Base-by-base conservation (phyloP, 2,888 invertebrate species). In the Drosophila incognita region DNA sequence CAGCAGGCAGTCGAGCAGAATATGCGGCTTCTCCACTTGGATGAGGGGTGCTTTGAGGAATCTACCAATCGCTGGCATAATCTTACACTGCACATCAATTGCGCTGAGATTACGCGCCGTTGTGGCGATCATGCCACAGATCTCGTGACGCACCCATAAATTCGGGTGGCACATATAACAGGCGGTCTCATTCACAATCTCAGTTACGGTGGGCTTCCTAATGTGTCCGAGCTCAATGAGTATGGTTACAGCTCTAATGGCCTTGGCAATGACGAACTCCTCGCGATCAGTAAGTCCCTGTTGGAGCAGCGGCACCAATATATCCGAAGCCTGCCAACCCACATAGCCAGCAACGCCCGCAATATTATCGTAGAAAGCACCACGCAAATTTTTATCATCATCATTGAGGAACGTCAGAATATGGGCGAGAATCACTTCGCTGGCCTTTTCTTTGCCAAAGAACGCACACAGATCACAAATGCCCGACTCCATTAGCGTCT, bases 361-460 rank as follows among this genome's bases (percentile, higher is more conserved):
- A 70, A 99, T 97, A 72, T 97, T 96, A 90, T 98, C 98, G 92
- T 98, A 99, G 94, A 99, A 99, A 8, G 98, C 97, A 0, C 97
- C 97, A 2, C 99, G 94, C 8, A 99, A 93, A 78, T 98, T 96
- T 92, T 97, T 97, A 92, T 99, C 99, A 73, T 97, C 97, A 90
- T 99, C 99, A 93, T 99, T 99, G 5, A 99, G 94, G 93, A 99
- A 99, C 0, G 99, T 99, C 88, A 99, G 99, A 95, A 99, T 97
- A 91, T 99, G 99, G 0, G 98, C 98, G 2, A 99, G 94, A 63
- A 99, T 95, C 31, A 99, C 96, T 93, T 99, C 99, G 92, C 98
- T 98, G 0, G 99, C 98, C 95, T 98, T 98, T 89, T 98, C 97
- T 91, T 97, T 97, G 0, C 99, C 99, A 92, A 99, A 99, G 94